Evolutionary conservation across 2,797 vertebrate species (phyloP), one percentile per base, ranked within the genome.

Genomic region (Arrhamphus sclerolepis): DNA sequence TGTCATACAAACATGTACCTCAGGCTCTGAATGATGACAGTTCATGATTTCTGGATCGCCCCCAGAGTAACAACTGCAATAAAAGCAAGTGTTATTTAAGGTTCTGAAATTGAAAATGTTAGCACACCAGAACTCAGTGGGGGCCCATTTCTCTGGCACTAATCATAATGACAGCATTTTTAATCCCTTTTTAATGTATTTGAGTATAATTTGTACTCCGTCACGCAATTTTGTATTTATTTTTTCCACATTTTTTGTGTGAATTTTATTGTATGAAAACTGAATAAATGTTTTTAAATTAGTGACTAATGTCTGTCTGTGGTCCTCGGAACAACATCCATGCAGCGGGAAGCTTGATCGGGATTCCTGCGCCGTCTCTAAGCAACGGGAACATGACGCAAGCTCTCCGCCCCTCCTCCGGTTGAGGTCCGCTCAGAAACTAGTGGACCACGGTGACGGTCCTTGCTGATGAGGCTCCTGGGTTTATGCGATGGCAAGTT

Each of bases 351-450:
- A 69, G 74, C 47, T 69, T 74, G 75, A 72, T 60, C 53, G 64
- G 61, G 83, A 84, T 86, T 83, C 85, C 77, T 78, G 59, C 67
- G 67, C 49, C 52, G 89, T 92, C 83, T 92, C 92, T 79, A 49
- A 75, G 89, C 88, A 91, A 92, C 92, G 73, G 59, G 38, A 70
- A 72, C 77, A 80, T 92, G 89, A 89, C 89, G 83, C 80, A 89
- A 53, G n/a, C 52, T 29, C 1, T 55, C 78, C 63, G 77, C 85
- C 77, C 86, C 84, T 83, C 86, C 87, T 81, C 81, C 84, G 51
- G 73, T 38, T 39, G 56, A 20, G 66, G 62, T 24, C 47, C 63
- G 63, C 82, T 82, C 60, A 76, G 66, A 89, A 87, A 81, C 81
- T 59, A 85, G 82, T 47, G 80, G 54, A 77, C 58, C 57, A 72